Base-by-base conservation (phyloP, 2,797 vertebrate species). In the Parauchenoglanis ngamensis region DNA sequence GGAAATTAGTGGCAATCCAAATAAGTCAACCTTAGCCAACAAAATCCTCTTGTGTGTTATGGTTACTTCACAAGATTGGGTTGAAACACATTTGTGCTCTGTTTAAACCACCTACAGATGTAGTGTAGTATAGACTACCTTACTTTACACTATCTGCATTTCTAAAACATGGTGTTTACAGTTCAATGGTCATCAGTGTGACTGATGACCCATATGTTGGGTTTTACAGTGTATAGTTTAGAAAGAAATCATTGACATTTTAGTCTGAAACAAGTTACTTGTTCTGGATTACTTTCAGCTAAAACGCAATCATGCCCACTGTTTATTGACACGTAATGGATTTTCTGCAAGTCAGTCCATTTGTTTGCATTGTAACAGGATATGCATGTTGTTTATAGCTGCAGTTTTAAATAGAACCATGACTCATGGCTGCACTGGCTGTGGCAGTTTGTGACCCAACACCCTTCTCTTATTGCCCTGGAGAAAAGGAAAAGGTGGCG, bases 321-420 rank as follows among this genome's bases (percentile, higher is more conserved):
- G 94, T 95, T 94, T 95, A 94, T 94, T 93, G 90, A 94, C 92
- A 92, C 91, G 93, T 94, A 94, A 95, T 94, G 94, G 93, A 94
- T 94, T 95, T 93, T 94, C 92, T 92, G 92, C 92, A 76, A 91
- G 91, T 89, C 87, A 87, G 90, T 92, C 63, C 87, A 93, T 95
- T 95, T 95, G 93, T 95, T 96, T 95, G 94, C 85, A 92, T 93
- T 90, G 94, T 92, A 95, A 96, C 91, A 56, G 75, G 91, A 94
- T 91, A 68, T 86, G 87, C 89, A 86, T 93, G 84, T 49, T 68
- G 93, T 95, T 95, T 94, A 94, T 93, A 94, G 93, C 92, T 93
- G 87, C 77, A 90, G 91, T 93, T 94, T 92, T 92, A 93, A 95
- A 95, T 94, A 94, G 94, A 94, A 94, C 91, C 94, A 92, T 95